Percentiles rank a stretch among this genome's conserved stretches.
These are phyloP conservation scores for Rissa tridactyla DNA, from an alignment of 2,113 vertebrate genomes.

Conservation along the genomic window DNA sequence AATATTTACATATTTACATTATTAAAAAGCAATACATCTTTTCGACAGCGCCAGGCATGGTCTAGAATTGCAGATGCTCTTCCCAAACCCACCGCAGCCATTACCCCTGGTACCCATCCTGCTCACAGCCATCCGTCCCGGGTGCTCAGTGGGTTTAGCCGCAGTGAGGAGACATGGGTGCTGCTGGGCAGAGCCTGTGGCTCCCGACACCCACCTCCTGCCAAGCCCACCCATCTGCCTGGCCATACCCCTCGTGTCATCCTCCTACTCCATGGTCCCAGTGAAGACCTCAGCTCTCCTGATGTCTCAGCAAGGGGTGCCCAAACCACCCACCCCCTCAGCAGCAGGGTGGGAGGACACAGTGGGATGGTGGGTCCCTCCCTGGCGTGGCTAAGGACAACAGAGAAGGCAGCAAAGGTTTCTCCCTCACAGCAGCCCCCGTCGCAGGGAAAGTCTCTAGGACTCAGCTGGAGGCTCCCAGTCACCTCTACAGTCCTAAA, in stretches of 20 bases:
- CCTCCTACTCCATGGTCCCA: neutral
- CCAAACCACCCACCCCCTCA: neutral
- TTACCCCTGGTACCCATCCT: neutral
- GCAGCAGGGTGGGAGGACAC: rapidly evolving
- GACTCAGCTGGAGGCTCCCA: neutral
- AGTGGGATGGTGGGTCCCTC: neutral
- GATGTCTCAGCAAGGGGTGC: neutral
- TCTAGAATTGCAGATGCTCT: constrained; percentile 45
- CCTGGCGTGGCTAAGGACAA: rapidly evolving
- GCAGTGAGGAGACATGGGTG: neutral
- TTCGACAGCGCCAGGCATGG: neutral
- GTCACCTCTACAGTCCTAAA: constrained; percentile 46
- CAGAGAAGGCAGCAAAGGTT: neutral
- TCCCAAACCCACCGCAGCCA: neutral
- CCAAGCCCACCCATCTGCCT: neutral
- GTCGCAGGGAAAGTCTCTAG: neutral
- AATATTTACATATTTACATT: constrained; percentile 71
- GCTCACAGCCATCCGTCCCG: neutral
- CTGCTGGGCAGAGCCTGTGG: neutral
- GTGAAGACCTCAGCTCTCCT: neutral
- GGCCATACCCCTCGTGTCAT: neutral
- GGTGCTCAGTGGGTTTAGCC: neutral
- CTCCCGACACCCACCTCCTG: neutral
- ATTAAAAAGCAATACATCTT: constrained; percentile 64
- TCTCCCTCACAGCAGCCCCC: neutral